These are phyloP conservation scores for Lutjanus campechanus DNA, from an alignment of 2,797 vertebrate genomes.

Conservation along the genomic window DNA sequence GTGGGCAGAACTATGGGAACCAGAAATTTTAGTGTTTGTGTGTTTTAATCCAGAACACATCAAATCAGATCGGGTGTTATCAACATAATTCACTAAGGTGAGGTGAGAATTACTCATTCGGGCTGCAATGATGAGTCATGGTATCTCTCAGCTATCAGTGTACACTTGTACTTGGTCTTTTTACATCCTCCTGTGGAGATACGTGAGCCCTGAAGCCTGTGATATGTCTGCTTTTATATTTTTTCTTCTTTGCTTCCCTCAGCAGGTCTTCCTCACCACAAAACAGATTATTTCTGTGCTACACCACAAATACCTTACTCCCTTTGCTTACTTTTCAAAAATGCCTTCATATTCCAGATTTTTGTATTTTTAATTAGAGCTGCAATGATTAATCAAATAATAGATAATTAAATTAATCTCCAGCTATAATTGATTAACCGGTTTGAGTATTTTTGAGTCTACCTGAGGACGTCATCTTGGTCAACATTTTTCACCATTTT, in stretches of 20 bases:
- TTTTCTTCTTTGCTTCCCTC: background rate
- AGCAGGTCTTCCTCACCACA: background rate
- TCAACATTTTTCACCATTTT: too few species aligned
- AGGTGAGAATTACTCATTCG: background rate
- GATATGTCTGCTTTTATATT: background rate
- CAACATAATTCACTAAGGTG: slow-evolving; percentile 1
- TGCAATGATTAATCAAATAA: too few species aligned
- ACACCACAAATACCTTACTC: background rate
- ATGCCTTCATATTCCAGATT: background rate
- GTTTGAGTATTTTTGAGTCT: too few species aligned
- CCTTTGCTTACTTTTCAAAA: background rate
- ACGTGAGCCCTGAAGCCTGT: background rate
- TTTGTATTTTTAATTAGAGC: too few species aligned
- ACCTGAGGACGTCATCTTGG: too few species aligned
- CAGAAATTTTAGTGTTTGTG: slow-evolving; percentile 5
- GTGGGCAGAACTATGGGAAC: slow-evolving; percentile 36
- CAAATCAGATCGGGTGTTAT: slow-evolving; percentile 28
- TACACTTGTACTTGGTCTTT: background rate
- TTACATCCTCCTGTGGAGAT: slow-evolving; percentile 20
- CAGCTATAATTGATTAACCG: too few species aligned
- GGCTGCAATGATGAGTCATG: slow-evolving; percentile 25
- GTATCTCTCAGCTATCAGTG: slow-evolving; percentile 2
- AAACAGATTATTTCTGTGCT: background rate
- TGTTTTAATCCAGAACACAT: slow-evolving; percentile 4
- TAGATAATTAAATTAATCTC: too few species aligned